A percentile compares a stretch with the other conserved stretches of the same genome.
These are phyloP conservation scores for Forbesichthys papilliferus DNA, from an alignment of 2,113 vertebrate genomes.

Conservation along the genomic window DNA sequence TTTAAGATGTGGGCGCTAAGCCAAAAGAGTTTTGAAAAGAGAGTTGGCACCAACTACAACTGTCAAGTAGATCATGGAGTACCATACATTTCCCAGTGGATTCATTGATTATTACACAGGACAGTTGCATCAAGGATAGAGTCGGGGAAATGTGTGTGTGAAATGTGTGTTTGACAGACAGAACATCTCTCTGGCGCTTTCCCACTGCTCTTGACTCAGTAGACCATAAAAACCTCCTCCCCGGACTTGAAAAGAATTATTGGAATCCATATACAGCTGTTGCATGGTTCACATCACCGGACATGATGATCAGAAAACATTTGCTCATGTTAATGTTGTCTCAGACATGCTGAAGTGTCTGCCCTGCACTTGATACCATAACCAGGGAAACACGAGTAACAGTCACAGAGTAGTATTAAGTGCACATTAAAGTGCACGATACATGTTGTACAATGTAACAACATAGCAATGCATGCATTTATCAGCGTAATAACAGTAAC, in stretches of 20 bases:
- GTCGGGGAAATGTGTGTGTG: conserved; percentile 24
- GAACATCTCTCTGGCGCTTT: conserved; percentile 54
- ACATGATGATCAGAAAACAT: background rate
- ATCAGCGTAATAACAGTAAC: no score
- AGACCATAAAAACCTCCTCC: conserved; percentile 63
- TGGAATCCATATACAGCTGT: background rate
- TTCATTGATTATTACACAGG: conserved; percentile 51
- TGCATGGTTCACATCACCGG: background rate
- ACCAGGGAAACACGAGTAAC: no score
- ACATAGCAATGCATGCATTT: no score
- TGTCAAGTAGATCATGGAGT: conserved; percentile 44
- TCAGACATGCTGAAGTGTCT: no score
- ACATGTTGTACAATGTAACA: no score
- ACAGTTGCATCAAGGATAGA: conserved; percentile 64
- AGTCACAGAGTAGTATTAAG: no score
- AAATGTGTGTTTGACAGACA: conserved; percentile 49
- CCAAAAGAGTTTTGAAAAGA: conserved; percentile 51
- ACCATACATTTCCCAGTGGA: conserved; percentile 18
- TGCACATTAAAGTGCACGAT: no score
- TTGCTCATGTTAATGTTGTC: no score
- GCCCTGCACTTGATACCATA: no score
- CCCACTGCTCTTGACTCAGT: conserved; percentile 60
- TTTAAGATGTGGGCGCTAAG: conserved; percentile 35
- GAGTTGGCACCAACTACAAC: conserved; percentile 39
- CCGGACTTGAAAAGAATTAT: conserved; percentile 31